Base-by-base conservation (phyloP, 1,140 invertebrate species). In the Whitmania pigra region DNA sequence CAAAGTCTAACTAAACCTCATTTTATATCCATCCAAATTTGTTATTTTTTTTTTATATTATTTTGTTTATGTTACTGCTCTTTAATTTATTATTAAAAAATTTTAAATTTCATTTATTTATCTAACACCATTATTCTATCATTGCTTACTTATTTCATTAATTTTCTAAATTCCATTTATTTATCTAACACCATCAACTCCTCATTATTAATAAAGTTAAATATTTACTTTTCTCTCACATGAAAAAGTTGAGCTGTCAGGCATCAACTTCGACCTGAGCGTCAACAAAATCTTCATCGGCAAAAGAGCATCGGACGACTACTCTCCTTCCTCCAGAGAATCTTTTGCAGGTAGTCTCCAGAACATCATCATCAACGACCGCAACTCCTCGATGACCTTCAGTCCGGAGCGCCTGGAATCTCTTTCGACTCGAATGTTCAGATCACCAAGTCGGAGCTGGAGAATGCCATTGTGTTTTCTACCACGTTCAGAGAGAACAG, bases 321-420 rank as follows among this genome's bases (percentile, higher is more conserved):
- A 63, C n/a, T 54, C 29, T 0, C 11, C 57, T 69, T 57, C 72
- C 27, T 49, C 73, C 22, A 73, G 72, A 40, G 69, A 74, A 17
- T 73, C 75, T 27, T 80, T 76, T 43, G 76, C 77, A 18, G 79
- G 79, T 0, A 77, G 78, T 72, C 73, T 80, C 71, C 77, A 77
- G 63, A 80, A 79, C 74, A 76, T 80, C 60, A 66, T 74, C 63
- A 74, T 78, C 40, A 72, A 76, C 54, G 76, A 75, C n/a, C 6
- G 73, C 9, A 76, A 78, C 43, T 78, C 20, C 55, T 74, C 29
- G 36, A 36, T 13, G 53, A 29, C 53, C 22, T 27, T 2, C 20
- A 27, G 3, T 29, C 25, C 53, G 53, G n/a, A 22, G 17, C 54
- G 2, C 29, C 66, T n/a, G 31, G 75, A 18, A 71, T 74, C 25